These are phyloP conservation scores for Patella caerulea DNA, from an alignment of 2,888 invertebrate species.

Conservation along the genomic window DNA sequence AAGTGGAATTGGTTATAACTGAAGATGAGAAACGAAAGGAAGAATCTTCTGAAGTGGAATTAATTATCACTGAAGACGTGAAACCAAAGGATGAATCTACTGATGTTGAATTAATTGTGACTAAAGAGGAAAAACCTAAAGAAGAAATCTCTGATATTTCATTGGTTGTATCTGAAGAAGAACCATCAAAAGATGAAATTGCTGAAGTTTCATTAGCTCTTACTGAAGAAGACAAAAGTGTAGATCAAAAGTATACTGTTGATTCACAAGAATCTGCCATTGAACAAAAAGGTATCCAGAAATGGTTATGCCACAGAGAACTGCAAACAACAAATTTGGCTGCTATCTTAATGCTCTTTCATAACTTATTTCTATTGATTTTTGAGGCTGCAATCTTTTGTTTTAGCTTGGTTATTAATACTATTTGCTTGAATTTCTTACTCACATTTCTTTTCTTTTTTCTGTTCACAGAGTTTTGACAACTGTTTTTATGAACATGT, in stretches of 20 bases:
- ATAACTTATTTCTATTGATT: not conserved
- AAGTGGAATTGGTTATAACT: not conserved
- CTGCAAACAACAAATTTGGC: conserved; percentile 3
- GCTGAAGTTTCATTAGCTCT: no score
- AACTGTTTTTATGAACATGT: no score
- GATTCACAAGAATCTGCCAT: no score
- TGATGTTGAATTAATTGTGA: not conserved
- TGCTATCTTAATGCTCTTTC: not conserved
- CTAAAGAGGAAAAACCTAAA: not conserved
- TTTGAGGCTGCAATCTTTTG: not conserved
- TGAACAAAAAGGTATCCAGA: not conserved
- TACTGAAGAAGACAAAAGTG: not conserved
- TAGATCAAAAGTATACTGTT: no score
- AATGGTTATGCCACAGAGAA: not conserved
- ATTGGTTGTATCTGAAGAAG: not conserved
- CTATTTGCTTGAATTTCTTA: conserved; percentile 1
- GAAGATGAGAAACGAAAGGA: conserved; percentile 5
- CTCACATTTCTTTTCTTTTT: not conserved
- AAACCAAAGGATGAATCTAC: not conserved
- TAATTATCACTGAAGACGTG: not conserved
- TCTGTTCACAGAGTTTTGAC: not conserved
- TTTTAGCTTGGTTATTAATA: not conserved
- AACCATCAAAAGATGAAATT: not conserved
- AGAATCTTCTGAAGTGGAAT: not conserved
- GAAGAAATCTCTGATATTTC: not conserved